These are phyloP conservation scores for Goniozus legneri DNA, from an alignment of 1,140 invertebrate species.

Conservation along the genomic window DNA sequence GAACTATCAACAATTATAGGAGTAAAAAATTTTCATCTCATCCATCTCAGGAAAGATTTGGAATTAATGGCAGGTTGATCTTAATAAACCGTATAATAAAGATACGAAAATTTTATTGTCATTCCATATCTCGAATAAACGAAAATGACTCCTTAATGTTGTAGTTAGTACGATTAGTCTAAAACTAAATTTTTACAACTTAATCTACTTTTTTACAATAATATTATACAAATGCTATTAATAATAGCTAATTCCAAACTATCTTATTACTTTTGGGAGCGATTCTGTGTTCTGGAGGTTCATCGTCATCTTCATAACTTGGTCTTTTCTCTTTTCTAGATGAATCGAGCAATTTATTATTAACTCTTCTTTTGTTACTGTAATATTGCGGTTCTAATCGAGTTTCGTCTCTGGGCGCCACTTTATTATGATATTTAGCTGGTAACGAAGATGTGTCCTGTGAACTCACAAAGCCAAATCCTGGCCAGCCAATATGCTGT, in stretches of 20 bases:
- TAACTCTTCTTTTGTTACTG: neutral
- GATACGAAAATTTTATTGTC: too few species aligned
- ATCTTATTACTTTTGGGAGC: slow-evolving; percentile 17
- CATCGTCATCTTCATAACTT: slow-evolving; percentile 6
- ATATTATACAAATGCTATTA: too few species aligned
- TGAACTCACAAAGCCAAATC: neutral
- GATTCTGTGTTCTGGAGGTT: slow-evolving; percentile 25
- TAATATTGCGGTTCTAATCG: too few species aligned
- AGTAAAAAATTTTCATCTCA: too few species aligned
- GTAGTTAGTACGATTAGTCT: too few species aligned
- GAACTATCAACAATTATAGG: too few species aligned
- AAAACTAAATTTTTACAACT: too few species aligned
- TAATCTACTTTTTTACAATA: too few species aligned
- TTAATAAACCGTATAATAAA: too few species aligned
- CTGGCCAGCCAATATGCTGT: slow-evolving; percentile 24
- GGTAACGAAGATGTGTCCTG: neutral
- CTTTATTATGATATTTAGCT: slow-evolving; percentile 29
- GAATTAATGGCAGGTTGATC: too few species aligned
- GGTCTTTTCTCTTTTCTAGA: neutral
- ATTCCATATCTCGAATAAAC: slow-evolving; percentile 2
- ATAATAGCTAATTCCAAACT: neutral
- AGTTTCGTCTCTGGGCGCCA: slow-evolving; percentile 22
- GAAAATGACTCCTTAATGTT: neutral
- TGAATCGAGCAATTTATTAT: neutral
- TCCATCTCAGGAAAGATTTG: too few species aligned